phyloP scores from a whole-genome alignment of 1,140 invertebrate genomes.

The Listronotus oregonensis region DNA sequence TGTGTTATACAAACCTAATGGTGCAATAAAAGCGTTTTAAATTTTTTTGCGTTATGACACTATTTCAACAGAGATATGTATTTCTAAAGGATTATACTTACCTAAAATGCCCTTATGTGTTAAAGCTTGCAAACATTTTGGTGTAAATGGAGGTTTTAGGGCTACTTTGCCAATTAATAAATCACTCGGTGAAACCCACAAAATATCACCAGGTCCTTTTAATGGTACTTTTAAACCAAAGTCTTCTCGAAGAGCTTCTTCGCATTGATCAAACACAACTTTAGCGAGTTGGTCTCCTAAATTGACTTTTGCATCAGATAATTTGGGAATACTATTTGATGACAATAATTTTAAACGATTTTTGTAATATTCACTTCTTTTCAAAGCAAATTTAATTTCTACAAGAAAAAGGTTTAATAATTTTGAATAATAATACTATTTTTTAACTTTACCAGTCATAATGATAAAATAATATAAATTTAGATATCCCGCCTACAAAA shows the following conservation, averaged over 20 bases:
- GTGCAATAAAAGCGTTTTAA: no score
- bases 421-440: no score
- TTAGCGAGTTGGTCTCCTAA: conserved; percentile 43
- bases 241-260: conserved; percentile 37
- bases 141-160: conserved; percentile 48
- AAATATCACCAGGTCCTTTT: conserved; percentile 44
- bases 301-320: conserved; percentile 38
- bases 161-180: conserved; percentile 51
- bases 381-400: conserved; percentile 30
- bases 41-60: no score
- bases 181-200: conserved; percentile 55
- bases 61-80: no score
- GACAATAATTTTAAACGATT: conserved; percentile 29
- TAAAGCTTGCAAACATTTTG: conserved; percentile 52
- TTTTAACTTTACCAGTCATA: no score
- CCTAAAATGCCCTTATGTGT: conserved; percentile 58
- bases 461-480: no score
- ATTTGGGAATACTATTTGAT: conserved; percentile 30
- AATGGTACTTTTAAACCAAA: conserved; percentile 48
- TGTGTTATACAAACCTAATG: no score
- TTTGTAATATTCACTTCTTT: conserved; percentile 36
- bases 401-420: neutral
- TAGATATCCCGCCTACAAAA: no score
- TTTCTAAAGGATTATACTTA: no score
- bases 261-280: conserved; percentile 47